phyloP scores from a whole-genome alignment of 2,888 invertebrate species.

The Eupithecia vulgata region DNA sequence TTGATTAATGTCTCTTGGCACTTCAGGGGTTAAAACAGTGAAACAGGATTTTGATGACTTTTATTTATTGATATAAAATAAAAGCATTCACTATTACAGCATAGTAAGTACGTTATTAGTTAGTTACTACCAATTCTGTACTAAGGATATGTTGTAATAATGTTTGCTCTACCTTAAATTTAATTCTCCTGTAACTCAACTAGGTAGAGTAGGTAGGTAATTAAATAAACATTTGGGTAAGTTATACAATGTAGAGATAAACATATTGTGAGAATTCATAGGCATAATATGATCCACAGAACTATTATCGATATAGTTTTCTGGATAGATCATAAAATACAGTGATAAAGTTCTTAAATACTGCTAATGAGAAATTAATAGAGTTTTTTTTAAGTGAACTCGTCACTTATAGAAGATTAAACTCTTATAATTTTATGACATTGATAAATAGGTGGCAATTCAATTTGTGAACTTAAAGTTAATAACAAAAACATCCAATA shows the following conservation, averaged over 20 bases:
- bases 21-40: slow-evolving; percentile 20
- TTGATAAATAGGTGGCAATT: slow-evolving; percentile 8
- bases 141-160: neutral
- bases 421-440: neutral
- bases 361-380: slow-evolving; percentile 9
- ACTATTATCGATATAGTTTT: too few species aligned
- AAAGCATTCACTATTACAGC: slow-evolving; percentile 82
- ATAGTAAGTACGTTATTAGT: slow-evolving; percentile 59
- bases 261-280: slow-evolving; percentile 52
- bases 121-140: slow-evolving; percentile 58
- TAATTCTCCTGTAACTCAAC: neutral
- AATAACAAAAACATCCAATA: slow-evolving; percentile 8
- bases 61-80: slow-evolving; percentile 81
- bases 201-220: slow-evolving; percentile 43
- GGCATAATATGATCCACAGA: slow-evolving; percentile 28
- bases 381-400: neutral
- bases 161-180: slow-evolving; percentile 41
- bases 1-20: neutral
- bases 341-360: slow-evolving; percentile 24
- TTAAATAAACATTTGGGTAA: slow-evolving; percentile 27
- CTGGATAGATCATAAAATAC: slow-evolving; percentile 35
- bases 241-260: slow-evolving; percentile 45
- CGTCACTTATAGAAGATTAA: neutral
- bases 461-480: slow-evolving; percentile 23
- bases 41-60: slow-evolving; percentile 53